Conservation (phyloP, 2,113 vertebrate species). For the Hassar affinis region DNA sequence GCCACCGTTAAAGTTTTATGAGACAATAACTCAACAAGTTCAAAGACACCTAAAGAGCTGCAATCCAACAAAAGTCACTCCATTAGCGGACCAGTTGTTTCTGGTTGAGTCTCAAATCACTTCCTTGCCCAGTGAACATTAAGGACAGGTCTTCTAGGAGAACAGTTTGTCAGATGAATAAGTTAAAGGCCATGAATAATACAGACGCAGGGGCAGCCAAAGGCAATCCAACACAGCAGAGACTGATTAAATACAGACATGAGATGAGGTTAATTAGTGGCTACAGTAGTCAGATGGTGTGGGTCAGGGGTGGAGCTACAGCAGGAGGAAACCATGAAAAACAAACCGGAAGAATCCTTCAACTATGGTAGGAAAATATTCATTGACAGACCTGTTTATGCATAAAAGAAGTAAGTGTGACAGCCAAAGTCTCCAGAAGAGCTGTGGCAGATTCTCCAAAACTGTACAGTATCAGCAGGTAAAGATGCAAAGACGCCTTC, state of each 20-base stretch:
- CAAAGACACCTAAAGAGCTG: background rate
- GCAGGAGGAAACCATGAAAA: background rate
- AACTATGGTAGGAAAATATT: background rate
- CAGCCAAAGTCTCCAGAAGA: too few relatives aligned
- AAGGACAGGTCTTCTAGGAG: constrained; percentile 56
- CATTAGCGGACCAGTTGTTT: background rate
- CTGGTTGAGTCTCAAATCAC: constrained; percentile 47
- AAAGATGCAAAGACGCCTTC: too few relatives aligned
- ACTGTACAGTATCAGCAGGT: too few relatives aligned
- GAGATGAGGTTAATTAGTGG: background rate
- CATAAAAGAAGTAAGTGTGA: too few relatives aligned
- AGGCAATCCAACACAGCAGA: background rate
- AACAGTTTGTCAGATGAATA: constrained; percentile 63
- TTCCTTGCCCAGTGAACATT: constrained; percentile 57
- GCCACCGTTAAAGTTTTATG: background rate
- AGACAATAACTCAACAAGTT: background rate
- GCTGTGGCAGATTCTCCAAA: too few relatives aligned
- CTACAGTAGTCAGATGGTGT: background rate
- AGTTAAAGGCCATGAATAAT: constrained; percentile 65
- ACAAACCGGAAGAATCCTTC: background rate
- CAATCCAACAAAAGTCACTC: background rate
- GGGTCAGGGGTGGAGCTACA: background rate
- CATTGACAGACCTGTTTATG: too few relatives aligned
- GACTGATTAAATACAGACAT: background rate
- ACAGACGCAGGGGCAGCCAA: constrained; percentile 18